These are phyloP conservation scores for Micromesistius poutassou DNA, from an alignment of 2,797 vertebrate species.

Conservation along the genomic window DNA sequence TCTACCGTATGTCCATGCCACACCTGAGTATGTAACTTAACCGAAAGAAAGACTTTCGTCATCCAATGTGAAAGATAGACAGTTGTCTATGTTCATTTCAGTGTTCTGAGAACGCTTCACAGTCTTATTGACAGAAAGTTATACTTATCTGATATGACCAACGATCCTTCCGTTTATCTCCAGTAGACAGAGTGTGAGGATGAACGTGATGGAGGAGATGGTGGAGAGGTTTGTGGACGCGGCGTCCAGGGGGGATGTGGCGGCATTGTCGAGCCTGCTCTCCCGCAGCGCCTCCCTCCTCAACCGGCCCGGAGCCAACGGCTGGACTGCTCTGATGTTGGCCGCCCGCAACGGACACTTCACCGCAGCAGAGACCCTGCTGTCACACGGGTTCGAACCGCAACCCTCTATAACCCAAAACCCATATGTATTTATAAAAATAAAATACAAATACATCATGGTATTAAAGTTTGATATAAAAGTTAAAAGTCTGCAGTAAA, in stretches of 20 bases:
- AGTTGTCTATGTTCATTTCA: too few species aligned
- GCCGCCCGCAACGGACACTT: constrained; percentile 85
- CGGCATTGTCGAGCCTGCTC: constrained; percentile 68
- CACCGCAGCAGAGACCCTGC: constrained; percentile 70
- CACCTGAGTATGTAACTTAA: background rate
- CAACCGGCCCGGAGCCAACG: constrained; percentile 73
- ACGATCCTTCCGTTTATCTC: background rate
- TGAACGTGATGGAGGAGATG: constrained; percentile 54
- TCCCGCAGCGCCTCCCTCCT: constrained; percentile 68
- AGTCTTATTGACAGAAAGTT: too few species aligned
- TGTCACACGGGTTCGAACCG: constrained; percentile 79
- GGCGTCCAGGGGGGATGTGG: constrained; percentile 79
- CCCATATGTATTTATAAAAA: background rate
- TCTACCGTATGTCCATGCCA: background rate
- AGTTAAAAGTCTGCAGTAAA: too few species aligned
- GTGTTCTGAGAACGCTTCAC: too few species aligned
- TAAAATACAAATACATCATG: background rate
- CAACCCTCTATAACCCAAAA: background rate
- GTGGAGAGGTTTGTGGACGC: constrained; percentile 74
- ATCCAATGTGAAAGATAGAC: background rate
- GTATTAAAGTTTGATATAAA: too few species aligned
- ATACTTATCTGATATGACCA: too few species aligned
- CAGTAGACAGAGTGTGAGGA: background rate
- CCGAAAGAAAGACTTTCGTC: background rate
- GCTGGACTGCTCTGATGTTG: constrained; percentile 92